Percentiles rank a stretch among this genome's conserved stretches.
Evolutionary conservation across 1,140 invertebrate genomes (phyloP).

Genomic region (Leucophenga varia): DNA sequence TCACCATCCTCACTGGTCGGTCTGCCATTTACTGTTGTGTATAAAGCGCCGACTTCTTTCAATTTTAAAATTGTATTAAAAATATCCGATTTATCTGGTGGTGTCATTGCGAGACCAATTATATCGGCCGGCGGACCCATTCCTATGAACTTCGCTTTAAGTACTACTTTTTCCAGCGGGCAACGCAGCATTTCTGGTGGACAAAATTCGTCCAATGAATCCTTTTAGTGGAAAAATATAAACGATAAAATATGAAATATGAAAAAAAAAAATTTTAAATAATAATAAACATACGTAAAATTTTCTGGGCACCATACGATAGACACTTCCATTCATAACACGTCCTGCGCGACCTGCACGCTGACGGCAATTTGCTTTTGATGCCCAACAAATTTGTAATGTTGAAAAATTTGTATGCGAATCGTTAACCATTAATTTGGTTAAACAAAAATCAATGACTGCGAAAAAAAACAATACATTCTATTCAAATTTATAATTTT

Average conservation of each 20-base stretch:
- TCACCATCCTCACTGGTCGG: slow-evolving; percentile 76
- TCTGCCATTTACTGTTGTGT: slow-evolving; percentile 60
- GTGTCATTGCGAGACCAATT: slow-evolving; percentile 81
- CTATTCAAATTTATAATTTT: slow-evolving; percentile 2
- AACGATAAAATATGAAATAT: no score
- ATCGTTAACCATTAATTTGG: slow-evolving; percentile 78
- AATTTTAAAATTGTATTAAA: slow-evolving; percentile 76
- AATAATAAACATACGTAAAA: slow-evolving; percentile 75
- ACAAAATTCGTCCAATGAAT: slow-evolving; percentile 61
- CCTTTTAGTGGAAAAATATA: no score
- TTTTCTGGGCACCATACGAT: slow-evolving; percentile 72
- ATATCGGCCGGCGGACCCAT: slow-evolving; percentile 82
- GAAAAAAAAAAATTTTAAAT: no score
- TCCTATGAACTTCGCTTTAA: slow-evolving; percentile 80
- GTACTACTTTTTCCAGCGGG: slow-evolving; percentile 80
- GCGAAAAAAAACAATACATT: slow-evolving; percentile 20
- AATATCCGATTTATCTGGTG: slow-evolving; percentile 82
- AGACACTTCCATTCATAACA: slow-evolving; percentile 82
- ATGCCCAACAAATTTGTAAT: slow-evolving; percentile 83
- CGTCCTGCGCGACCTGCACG: slow-evolving; percentile 88
- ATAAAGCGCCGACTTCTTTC: slow-evolving; percentile 81
- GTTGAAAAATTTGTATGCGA: slow-evolving; percentile 75
- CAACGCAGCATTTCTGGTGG: slow-evolving; percentile 78
- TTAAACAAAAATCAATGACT: slow-evolving; percentile 96
- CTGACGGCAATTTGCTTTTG: slow-evolving; percentile 86